These are phyloP conservation scores for Drosophila parthenogenetica DNA, from an alignment of 2,888 invertebrate species.

Conservation along the genomic window DNA sequence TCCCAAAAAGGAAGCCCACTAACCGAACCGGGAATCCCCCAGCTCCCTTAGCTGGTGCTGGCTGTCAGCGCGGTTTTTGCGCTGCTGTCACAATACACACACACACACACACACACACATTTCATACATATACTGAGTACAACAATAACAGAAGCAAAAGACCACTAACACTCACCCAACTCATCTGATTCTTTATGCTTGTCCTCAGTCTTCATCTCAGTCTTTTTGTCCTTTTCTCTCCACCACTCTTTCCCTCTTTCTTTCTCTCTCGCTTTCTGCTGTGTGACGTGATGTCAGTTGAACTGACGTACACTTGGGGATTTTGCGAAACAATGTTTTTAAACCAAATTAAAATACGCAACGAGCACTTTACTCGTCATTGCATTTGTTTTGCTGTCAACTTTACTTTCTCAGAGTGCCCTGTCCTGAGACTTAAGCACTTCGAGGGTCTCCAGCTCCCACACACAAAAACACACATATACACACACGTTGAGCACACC, in stretches of 20 bases:
- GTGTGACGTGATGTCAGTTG: conserved; percentile 77
- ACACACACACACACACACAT: conserved; percentile 20
- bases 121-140: conserved; percentile 6
- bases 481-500: conserved; percentile 18
- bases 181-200: conserved; percentile 53
- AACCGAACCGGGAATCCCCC: conserved; percentile 47
- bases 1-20: conserved; percentile 22
- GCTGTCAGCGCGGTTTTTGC: conserved; percentile 78
- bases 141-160: conserved; percentile 42
- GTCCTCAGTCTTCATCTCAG: conserved; percentile 18
- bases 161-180: conserved; percentile 7
- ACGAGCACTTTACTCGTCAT: conserved; percentile 79
- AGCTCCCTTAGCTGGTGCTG: conserved; percentile 64
- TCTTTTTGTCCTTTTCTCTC: not conserved
- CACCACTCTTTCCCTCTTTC: not conserved
- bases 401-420: conserved; percentile 73
- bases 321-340: conserved; percentile 79
- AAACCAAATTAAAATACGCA: conserved; percentile 79
- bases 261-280: not conserved
- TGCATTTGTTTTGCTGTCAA: conserved; percentile 75
- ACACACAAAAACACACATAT: conserved; percentile 18
- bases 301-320: conserved; percentile 75
- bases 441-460: conserved; percentile 28
- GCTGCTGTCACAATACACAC: conserved; percentile 75
- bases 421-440: conserved; percentile 53